These are phyloP conservation scores for Sardinella longiceps DNA, from an alignment of 2,797 vertebrate genomes.

Conservation along the genomic window DNA sequence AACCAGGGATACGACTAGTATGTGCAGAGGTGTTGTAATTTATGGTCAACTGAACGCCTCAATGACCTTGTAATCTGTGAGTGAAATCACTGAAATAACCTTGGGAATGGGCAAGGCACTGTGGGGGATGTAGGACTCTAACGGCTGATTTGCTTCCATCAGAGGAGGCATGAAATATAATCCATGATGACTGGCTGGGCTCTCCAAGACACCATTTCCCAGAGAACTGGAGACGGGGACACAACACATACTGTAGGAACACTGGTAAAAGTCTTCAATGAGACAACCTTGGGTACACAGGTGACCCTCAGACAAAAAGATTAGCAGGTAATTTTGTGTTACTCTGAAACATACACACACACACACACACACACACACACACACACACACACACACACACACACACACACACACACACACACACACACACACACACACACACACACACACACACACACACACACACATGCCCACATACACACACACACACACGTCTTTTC, in stretches of 20 bases:
- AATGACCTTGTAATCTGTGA: neutral
- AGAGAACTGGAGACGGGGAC: too few relatives aligned
- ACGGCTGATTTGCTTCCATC: neutral
- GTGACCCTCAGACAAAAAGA: too few relatives aligned
- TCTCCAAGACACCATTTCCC: neutral
- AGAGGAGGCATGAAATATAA: neutral
- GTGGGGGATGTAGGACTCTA: neutral
- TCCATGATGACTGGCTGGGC: neutral
- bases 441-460: slow-evolving; percentile 19
- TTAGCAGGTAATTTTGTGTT: too few relatives aligned
- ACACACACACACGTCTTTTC: slow-evolving; percentile 24
- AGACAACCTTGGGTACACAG: neutral
- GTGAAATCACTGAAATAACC: neutral
- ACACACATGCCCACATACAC: neutral
- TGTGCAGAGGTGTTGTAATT: neutral
- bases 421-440: neutral
- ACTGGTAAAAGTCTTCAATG: too few relatives aligned
- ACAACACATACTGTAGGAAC: too few relatives aligned
- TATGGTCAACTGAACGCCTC: neutral
- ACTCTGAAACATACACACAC: neutral
- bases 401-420: neutral
- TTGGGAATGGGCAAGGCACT: neutral
- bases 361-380: neutral
- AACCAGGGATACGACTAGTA: neutral
- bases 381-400: neutral